phyloP scores from a whole-genome alignment of 2,797 vertebrate genomes.

The Rhincodon typus region DNA sequence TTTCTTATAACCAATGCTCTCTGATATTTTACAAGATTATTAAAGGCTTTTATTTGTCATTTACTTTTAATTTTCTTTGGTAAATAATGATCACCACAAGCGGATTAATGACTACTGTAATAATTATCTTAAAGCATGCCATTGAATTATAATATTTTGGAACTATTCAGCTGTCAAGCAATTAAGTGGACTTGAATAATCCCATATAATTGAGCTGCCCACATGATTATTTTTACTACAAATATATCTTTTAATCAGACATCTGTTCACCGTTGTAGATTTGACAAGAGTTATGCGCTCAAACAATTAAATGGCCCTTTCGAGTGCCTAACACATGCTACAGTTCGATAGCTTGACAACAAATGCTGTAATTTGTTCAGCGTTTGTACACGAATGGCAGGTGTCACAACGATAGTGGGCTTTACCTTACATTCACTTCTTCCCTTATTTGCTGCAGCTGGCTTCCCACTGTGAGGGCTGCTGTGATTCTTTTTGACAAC shows the following conservation, averaged over 20 bases:
- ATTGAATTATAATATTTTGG: slow-evolving; percentile 20
- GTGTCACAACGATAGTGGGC: slow-evolving; percentile 47
- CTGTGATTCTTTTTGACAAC: slow-evolving; percentile 47
- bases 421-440: slow-evolving; percentile 45
- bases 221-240: slow-evolving; percentile 69
- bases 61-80: background rate
- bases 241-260: slow-evolving; percentile 69
- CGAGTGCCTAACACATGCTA: slow-evolving; percentile 49
- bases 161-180: slow-evolving; percentile 57
- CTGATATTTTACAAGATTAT: background rate
- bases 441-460: slow-evolving; percentile 50
- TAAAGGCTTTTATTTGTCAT: background rate
- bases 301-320: slow-evolving; percentile 50
- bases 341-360: slow-evolving; percentile 52
- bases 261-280: slow-evolving; percentile 64
- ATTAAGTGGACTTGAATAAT: slow-evolving; percentile 69
- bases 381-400: slow-evolving; percentile 55
- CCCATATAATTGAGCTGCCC: slow-evolving; percentile 66
- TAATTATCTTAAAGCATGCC: background rate
- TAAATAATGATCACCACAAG: background rate
- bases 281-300: slow-evolving; percentile 57
- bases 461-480: slow-evolving; percentile 45
- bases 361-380: slow-evolving; percentile 55
- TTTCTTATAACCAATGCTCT: background rate
- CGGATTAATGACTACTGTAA: slow-evolving; percentile 12